Evolutionary conservation across 2,797 vertebrate genomes (phyloP).

Genomic region (Falco berigora): DNA sequence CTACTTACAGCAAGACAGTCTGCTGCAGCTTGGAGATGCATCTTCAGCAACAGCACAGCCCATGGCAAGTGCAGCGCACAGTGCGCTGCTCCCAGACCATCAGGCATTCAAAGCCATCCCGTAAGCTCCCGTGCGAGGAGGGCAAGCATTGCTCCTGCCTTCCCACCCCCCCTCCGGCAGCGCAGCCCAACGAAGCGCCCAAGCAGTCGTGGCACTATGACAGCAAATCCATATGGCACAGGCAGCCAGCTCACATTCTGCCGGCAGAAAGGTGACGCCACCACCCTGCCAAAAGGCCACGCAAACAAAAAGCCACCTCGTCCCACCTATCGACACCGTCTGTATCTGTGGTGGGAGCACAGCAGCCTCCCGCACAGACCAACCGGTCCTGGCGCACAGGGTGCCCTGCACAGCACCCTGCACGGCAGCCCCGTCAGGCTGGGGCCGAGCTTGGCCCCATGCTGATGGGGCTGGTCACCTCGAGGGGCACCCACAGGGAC

Average conservation of each 20-base stretch:
- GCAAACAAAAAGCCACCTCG: too few relatives aligned
- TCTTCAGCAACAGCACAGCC: background rate
- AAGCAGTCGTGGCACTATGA: fast-evolving
- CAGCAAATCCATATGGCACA: fast-evolving
- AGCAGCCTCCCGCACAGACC: background rate
- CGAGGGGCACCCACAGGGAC: background rate
- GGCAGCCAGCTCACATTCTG: background rate
- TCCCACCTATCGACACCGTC: fast-evolving
- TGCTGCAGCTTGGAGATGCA: background rate
- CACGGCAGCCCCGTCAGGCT: fast-evolving
- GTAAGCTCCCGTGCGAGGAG: too few relatives aligned
- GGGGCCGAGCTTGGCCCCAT: background rate
- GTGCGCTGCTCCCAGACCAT: background rate
- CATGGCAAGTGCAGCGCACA: fast-evolving
- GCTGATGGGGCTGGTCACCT: background rate
- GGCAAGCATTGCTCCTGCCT: background rate
- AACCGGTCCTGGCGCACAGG: fast-evolving
- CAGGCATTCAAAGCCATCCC: fast-evolving
- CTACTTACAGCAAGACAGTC: background rate
- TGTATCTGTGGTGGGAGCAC: background rate
- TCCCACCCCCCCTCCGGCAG: background rate
- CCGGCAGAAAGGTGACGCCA: background rate
- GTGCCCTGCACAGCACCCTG: background rate
- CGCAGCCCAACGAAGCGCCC: fast-evolving
- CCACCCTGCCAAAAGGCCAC: background rate